Percentiles rank a stretch among this genome's conserved stretches.
phyloP scores from a whole-genome alignment of 2,797 vertebrate genomes.

The Sebastolobus altivelis region DNA sequence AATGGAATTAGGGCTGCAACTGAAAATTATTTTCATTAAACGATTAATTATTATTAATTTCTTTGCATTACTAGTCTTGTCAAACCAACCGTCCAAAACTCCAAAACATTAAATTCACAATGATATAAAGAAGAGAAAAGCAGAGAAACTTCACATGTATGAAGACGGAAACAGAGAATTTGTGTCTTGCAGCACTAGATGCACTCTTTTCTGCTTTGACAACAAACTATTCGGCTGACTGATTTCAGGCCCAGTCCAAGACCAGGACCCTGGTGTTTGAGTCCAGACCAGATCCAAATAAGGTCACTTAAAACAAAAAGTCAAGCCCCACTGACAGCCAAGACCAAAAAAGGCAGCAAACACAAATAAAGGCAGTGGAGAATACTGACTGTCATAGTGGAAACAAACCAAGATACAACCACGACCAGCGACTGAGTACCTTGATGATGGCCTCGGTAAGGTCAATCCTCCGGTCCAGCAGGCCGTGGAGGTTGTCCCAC shows the following conservation, averaged over 20 bases:
- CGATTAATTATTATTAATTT: no score
- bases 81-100: neutral
- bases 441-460: conserved; percentile 80
- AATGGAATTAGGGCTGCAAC: no score
- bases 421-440: conserved; percentile 75
- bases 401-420: no score
- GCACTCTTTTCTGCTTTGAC: neutral
- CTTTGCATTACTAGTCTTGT: neutral
- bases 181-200: neutral
- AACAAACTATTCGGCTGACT: neutral
- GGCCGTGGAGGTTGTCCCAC: conserved; percentile 85
- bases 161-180: neutral
- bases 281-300: neutral
- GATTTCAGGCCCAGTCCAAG: neutral
- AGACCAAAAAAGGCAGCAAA: neutral
- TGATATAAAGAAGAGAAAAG: neutral
- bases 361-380: neutral
- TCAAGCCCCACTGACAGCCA: neutral
- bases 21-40: no score
- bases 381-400: neutral
- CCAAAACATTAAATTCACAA: neutral
- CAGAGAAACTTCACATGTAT: neutral
- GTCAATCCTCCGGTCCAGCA: conserved; percentile 79
- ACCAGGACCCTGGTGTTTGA: neutral
- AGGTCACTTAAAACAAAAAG: neutral